A percentile compares a stretch with the other conserved stretches of the same genome.
Conservation (phyloP, 2,113 vertebrate species). For the Pteronura brasiliensis region DNA sequence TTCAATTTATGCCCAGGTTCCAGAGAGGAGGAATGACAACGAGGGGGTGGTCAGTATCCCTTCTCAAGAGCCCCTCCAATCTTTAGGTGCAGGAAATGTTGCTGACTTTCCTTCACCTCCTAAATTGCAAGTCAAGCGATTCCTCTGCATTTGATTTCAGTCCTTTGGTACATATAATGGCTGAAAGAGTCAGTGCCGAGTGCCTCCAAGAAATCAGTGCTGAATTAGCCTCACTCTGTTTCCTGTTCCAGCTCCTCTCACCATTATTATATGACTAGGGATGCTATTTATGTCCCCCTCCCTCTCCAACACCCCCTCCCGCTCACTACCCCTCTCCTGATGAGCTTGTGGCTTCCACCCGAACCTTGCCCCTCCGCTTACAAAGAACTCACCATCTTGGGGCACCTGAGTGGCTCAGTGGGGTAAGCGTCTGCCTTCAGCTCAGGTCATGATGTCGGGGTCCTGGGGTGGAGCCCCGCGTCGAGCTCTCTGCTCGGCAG, state of each 20-base stretch:
- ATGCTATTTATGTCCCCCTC: background rate
- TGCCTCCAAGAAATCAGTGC: background rate
- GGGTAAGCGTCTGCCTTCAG: too few species aligned
- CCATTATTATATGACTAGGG: accelerated
- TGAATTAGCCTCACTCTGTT: background rate
- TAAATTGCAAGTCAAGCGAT: background rate
- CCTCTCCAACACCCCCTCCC: background rate
- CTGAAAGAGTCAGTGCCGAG: background rate
- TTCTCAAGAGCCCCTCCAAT: background rate
- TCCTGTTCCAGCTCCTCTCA: background rate
- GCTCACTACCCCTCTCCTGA: background rate
- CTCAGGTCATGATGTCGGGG: too few species aligned
- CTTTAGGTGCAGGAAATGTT: background rate
- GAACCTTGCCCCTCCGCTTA: background rate
- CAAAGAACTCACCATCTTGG: background rate
- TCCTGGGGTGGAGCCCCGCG: too few species aligned
- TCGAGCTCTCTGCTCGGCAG: too few species aligned
- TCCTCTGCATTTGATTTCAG: background rate
- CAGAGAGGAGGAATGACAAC: background rate
- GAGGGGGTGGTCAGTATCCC: background rate
- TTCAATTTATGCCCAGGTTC: background rate
- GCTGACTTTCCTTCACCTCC: background rate
- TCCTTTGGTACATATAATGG: background rate
- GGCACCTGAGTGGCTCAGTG: too few species aligned
- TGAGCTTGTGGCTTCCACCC: background rate